Evolutionary conservation across 1,140 invertebrate genomes (phyloP).

Genomic region (Drosophila pseudoananassae): DNA sequence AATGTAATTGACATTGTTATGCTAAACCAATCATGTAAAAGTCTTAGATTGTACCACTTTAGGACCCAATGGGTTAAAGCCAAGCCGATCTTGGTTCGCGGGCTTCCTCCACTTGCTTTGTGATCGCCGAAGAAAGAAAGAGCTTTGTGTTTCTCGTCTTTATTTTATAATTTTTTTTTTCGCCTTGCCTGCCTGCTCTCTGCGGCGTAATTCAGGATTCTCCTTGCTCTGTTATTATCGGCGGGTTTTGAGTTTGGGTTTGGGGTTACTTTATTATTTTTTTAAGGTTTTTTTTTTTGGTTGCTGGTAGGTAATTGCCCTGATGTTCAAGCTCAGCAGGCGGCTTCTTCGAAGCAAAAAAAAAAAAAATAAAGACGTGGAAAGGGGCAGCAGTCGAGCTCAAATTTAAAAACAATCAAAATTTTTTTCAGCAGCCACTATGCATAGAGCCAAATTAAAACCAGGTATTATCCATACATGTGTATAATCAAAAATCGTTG

Average conservation of each 20-base stretch:
- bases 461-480: constrained; percentile 47
- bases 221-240: constrained; percentile 78
- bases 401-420: constrained; percentile 76
- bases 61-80: constrained; percentile 13
- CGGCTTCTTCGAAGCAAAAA: constrained; percentile 44
- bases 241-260: constrained; percentile 54
- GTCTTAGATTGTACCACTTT: background rate
- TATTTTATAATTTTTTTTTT: constrained; percentile 24
- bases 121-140: constrained; percentile 46
- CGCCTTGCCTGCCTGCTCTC: constrained; percentile 30
- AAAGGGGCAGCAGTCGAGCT: constrained; percentile 37
- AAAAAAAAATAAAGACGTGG: background rate
- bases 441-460: constrained; percentile 52
- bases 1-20: no score
- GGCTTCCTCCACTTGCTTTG: constrained; percentile 48
- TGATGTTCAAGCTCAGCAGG: constrained; percentile 69
- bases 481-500: constrained; percentile 30
- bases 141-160: constrained; percentile 31
- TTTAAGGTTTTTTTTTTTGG: constrained; percentile 23
- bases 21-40: no score
- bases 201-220: constrained; percentile 79
- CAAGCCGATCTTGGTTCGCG: constrained; percentile 20
- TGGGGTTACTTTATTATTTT: constrained; percentile 44
- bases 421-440: constrained; percentile 41
- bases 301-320: constrained; percentile 69